Percentiles rank a stretch among this genome's conserved stretches.
Evolutionary conservation across 2,888 invertebrate genomes (phyloP).

Genomic region (Drosophila pseudotalamancana): DNA sequence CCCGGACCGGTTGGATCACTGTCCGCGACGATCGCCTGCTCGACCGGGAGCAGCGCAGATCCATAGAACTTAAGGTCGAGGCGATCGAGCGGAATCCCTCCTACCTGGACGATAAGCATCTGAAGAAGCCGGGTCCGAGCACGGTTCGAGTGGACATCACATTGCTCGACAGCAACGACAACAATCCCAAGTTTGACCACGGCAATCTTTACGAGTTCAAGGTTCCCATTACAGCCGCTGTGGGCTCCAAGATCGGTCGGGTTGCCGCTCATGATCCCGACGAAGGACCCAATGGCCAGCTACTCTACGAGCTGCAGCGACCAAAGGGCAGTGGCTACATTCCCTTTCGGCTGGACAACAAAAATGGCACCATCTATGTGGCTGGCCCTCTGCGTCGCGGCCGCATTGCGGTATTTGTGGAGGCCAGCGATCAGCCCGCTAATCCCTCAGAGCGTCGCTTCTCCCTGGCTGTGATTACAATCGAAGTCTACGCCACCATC

Average conservation of each 20-base stretch:
- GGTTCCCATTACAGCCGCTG: slow-evolving; percentile 88
- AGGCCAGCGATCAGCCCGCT: slow-evolving; percentile 91
- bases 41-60: slow-evolving; percentile 91
- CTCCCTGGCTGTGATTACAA: slow-evolving; percentile 93
- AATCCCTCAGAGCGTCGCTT: slow-evolving; percentile 93
- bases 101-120: slow-evolving; percentile 82
- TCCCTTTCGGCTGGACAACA: slow-evolving; percentile 90
- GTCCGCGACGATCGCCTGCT: slow-evolving; percentile 90
- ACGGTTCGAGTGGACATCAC: slow-evolving; percentile 92
- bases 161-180: slow-evolving; percentile 95
- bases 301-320: slow-evolving; percentile 90
- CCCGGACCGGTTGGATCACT: slow-evolving; percentile 93
- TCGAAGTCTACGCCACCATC: slow-evolving; percentile 87
- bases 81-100: slow-evolving; percentile 91
- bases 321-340: slow-evolving; percentile 88
- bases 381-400: slow-evolving; percentile 88
- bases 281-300: slow-evolving; percentile 88
- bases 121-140: slow-evolving; percentile 82
- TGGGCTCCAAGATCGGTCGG: slow-evolving; percentile 91
- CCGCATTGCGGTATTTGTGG: slow-evolving; percentile 92
- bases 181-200: slow-evolving; percentile 93
- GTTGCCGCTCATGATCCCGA: slow-evolving; percentile 94
- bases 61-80: slow-evolving; percentile 90
- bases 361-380: slow-evolving; percentile 89
- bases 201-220: slow-evolving; percentile 93